A percentile compares a stretch with the other conserved stretches of the same genome.
phyloP scores from a whole-genome alignment of 2,113 vertebrate species.

The Chaetorhynchus papuensis region DNA sequence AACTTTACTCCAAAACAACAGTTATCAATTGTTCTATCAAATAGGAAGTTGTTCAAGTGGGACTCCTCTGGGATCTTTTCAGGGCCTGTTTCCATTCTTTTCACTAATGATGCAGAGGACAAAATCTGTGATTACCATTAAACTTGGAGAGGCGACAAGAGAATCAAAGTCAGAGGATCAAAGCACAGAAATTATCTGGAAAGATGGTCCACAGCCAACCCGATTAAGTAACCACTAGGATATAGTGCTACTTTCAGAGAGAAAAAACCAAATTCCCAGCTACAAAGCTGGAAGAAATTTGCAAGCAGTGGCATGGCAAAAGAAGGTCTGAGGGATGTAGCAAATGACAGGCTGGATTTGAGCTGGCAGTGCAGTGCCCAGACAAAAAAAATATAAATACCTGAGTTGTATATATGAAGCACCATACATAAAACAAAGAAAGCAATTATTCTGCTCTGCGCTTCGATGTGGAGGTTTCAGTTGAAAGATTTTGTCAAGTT shows the following conservation, averaged over 20 bases:
- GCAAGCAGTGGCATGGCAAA: neutral
- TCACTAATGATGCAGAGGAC: neutral
- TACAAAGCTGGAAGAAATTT: neutral
- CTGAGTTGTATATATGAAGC: neutral
- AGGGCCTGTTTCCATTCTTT: conserved; percentile 32
- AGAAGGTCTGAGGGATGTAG: neutral
- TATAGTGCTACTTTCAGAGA: neutral
- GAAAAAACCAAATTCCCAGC: neutral
- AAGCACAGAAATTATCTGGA: neutral
- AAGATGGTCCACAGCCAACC: neutral
- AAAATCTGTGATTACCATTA: conserved; percentile 20
- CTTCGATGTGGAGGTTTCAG: neutral
- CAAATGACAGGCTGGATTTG: neutral
- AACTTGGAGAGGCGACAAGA: neutral
- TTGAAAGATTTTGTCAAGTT: neutral
- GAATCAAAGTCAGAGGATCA: neutral
- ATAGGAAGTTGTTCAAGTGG: conserved; percentile 26
- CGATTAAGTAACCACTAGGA: neutral
- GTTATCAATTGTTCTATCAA: conserved; percentile 48
- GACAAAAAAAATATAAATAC: neutral
- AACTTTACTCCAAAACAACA: neutral
- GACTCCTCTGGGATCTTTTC: conserved; percentile 1
- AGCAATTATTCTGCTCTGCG: neutral
- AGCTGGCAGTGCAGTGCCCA: neutral
- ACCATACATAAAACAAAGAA: neutral